phyloP scores from a whole-genome alignment of 2,113 vertebrate genomes.

The Girardinichthys multiradiatus region DNA sequence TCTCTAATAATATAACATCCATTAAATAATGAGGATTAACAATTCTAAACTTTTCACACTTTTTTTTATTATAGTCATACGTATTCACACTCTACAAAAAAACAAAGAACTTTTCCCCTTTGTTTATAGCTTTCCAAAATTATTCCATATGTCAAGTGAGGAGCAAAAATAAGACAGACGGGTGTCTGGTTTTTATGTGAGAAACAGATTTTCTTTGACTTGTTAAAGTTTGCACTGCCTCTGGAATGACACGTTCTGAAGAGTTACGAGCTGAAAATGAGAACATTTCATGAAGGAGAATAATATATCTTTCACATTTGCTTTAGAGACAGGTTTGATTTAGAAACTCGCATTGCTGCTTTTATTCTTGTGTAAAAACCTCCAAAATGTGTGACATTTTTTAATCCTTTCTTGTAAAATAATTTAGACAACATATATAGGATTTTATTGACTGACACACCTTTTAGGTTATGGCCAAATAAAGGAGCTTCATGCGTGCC shows the following conservation, averaged over 20 bases:
- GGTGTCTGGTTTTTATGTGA: neutral
- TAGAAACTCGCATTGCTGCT: slow-evolving; percentile 19
- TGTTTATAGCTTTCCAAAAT: neutral
- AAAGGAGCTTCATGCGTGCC: slow-evolving; percentile 3
- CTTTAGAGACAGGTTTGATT: slow-evolving; percentile 2
- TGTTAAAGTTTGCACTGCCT: neutral
- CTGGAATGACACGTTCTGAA: neutral
- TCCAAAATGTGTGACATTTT: neutral
- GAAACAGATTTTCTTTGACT: neutral
- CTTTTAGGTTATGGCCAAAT: slow-evolving; percentile 21
- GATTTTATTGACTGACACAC: neutral
- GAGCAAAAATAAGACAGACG: neutral
- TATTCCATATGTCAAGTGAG: neutral
- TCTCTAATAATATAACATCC: too few relatives aligned
- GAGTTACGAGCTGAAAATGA: neutral
- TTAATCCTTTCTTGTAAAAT: neutral
- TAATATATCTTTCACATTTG: too few relatives aligned
- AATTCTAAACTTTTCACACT: too few relatives aligned
- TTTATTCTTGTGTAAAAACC: neutral
- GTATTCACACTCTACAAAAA: neutral
- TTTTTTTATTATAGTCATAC: too few relatives aligned
- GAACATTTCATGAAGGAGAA: neutral
- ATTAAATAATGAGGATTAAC: too few relatives aligned
- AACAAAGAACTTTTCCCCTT: too few relatives aligned
- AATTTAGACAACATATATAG: neutral